Evolutionary conservation across 2,888 invertebrate genomes (phyloP), one percentile per base, ranked within the genome.

Genomic region (Agriopis leucophaearia): DNA sequence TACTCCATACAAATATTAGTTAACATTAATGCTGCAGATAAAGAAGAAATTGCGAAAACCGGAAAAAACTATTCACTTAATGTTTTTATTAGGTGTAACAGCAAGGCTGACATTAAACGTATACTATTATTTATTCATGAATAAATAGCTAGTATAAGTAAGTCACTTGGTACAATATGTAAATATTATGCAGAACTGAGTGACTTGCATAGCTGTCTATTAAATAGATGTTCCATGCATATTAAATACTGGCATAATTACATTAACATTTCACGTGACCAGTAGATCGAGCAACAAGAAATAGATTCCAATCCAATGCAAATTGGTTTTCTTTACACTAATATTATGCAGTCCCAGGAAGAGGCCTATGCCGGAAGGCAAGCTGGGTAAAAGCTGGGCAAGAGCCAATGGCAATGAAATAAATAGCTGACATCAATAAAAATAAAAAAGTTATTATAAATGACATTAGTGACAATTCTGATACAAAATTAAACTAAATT

Each of bases 151-250:
- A n/a, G 51, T 57, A 42, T 60, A 61, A 70, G 63, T 59, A 47
- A 66, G 64, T 60, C 64, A 66, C 52, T 69, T 55, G 40, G 62
- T n/a, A 16, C 54, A 63, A 38, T 63, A 69, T 69, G 72, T 66
- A 64, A 66, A 74, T 72, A 64, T 44, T 44, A 50, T 69, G 56
- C 65, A 64, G 66, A 60, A 56, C 65, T 66, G 67, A 67, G 65
- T 64, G 61, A 64, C 61, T 72, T 71, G 65, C 60, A 68, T 69
- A 35, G 8, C 35, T 27, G 13, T 35, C 50, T 35, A 70, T 73
- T 69, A 58, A 71, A 74, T 69, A 69, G 45, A 48, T 50, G 52
- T 50, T 57, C 65, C 56, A 60, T 63, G 56, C 62, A 65, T 72
- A 61, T 18, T 61, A 51, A 52, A 63, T 63, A 57, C 45, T 7